phyloP scores from a whole-genome alignment of 92 coral and sea anemone genomes.

The Zoanthus gigantus region DNA sequence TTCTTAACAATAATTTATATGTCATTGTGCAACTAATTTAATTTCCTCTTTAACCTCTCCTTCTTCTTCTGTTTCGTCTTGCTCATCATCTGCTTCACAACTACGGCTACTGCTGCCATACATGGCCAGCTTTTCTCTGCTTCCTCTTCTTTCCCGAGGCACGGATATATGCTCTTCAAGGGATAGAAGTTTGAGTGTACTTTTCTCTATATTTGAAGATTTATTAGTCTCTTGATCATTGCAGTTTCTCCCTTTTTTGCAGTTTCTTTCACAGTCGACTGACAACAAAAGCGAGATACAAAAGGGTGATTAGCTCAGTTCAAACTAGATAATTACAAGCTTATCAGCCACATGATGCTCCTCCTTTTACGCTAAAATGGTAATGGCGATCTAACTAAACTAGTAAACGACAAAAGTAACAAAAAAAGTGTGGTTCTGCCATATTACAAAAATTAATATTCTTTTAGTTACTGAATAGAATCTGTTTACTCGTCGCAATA shows the following conservation, averaged over 20 bases:
- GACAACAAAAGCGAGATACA: not conserved
- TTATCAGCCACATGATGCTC: too few species aligned
- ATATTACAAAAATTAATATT: too few species aligned
- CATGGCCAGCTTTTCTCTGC: conserved; percentile 57
- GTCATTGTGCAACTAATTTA: conserved; percentile 33
- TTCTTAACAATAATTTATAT: not conserved
- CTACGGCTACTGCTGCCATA: conserved; percentile 95
- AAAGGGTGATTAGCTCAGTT: too few species aligned
- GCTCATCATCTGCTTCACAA: conserved; percentile 98
- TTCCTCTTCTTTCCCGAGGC: conserved; percentile 42
- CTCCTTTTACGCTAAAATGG: too few species aligned
- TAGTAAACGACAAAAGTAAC: too few species aligned
- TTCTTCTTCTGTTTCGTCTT: conserved; percentile 70
- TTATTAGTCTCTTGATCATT: not conserved
- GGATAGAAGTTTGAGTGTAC: conserved; percentile 36
- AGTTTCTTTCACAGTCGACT: conserved; percentile 42
- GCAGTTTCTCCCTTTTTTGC: conserved; percentile 24
- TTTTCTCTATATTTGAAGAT: conserved; percentile 41
- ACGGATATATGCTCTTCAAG: conserved; percentile 26
- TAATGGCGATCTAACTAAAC: too few species aligned
- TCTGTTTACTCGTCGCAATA: too few species aligned
- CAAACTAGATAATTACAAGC: too few species aligned
- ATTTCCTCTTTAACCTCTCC: conserved; percentile 42
- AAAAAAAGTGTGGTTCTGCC: too few species aligned
- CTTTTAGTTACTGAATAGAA: too few species aligned